Evolutionary conservation across 2,113 vertebrate genomes (phyloP), one percentile per base, ranked within the genome.

Genomic region (Psittacara wagleri): DNA sequence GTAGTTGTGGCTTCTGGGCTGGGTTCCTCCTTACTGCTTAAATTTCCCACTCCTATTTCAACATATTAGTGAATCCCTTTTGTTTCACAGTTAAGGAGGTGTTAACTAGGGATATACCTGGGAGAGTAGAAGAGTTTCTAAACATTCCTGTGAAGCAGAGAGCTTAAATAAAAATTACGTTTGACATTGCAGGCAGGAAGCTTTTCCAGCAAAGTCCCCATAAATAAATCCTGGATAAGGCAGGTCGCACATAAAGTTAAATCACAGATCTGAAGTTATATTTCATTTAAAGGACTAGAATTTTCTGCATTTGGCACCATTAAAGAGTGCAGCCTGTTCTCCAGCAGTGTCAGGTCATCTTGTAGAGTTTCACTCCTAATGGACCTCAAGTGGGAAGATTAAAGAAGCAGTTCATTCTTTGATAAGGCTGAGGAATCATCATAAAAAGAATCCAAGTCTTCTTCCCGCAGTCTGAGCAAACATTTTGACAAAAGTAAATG

Each of bases 151-250:
- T 49, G 78, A 92, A 94, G 70, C 88, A 70, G 29, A 67, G 62
- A 62, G 91, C 92, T 89, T 79, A 91, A 84, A 44, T 51, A 67
- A 80, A 81, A 94, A 92, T 94, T 82, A 75, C 3, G 18, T 89
- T 74, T 89, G 92, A 91, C 92, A 54, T 31, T 35, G 63, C 33
- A 76, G 74, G 67, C 95, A 87, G 94, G 92, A 94, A 92, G 74
- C 88, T 94, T 94, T 87, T 67, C 70, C 89, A 95, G 17, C 74
- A 83, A 87, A 92, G 92, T 79, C 81, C 59, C 59, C 43, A 22
- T 84, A 19, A 78, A 76, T 95, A 93, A 94, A 83, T 89, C 74
- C 63, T 44, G 52, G 46, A 33, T 43, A 70, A 94, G 77, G 72
- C 70, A 69, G 86, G 62, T 79, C 11, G 1, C 88, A 27, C 77